Evolutionary conservation across 2,113 vertebrate genomes (phyloP).

Genomic region (Lanius collurio): DNA sequence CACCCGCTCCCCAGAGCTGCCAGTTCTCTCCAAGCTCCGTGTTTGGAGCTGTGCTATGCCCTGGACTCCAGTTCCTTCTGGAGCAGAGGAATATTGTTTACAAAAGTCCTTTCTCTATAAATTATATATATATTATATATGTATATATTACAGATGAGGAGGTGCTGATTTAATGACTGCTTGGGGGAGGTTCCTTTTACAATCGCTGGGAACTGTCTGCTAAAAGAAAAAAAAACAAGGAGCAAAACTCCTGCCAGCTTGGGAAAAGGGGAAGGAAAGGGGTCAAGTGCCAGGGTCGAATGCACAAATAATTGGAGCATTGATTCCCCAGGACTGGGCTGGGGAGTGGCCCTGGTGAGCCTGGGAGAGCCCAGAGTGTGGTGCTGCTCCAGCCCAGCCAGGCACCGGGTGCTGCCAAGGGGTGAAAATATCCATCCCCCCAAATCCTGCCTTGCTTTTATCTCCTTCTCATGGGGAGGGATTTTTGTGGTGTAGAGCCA

Average conservation of each 20-base stretch:
- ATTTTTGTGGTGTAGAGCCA: background rate
- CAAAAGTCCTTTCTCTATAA: conserved; percentile 34
- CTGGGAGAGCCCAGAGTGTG: background rate
- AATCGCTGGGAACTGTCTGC: background rate
- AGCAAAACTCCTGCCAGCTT: background rate
- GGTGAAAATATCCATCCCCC: background rate
- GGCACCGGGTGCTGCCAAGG: background rate
- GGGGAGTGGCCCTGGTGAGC: background rate
- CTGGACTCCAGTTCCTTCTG: background rate
- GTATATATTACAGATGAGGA: background rate
- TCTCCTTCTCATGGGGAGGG: background rate
- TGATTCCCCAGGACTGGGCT: background rate
- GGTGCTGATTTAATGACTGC: background rate
- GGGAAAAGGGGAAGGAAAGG: background rate
- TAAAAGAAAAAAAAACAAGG: background rate
- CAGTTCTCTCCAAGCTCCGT: rapidly evolving
- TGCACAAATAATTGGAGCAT: background rate
- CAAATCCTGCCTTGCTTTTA: background rate
- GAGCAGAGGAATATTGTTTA: conserved; percentile 45
- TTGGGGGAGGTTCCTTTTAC: rapidly evolving
- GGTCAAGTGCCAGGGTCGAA: background rate
- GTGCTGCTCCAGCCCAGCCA: background rate
- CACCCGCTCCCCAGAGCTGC: background rate
- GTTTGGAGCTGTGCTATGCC: background rate
- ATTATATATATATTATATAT: conserved; percentile 55